Conservation (phyloP, 2,113 vertebrate species). For the Larimichthys polyactis region DNA sequence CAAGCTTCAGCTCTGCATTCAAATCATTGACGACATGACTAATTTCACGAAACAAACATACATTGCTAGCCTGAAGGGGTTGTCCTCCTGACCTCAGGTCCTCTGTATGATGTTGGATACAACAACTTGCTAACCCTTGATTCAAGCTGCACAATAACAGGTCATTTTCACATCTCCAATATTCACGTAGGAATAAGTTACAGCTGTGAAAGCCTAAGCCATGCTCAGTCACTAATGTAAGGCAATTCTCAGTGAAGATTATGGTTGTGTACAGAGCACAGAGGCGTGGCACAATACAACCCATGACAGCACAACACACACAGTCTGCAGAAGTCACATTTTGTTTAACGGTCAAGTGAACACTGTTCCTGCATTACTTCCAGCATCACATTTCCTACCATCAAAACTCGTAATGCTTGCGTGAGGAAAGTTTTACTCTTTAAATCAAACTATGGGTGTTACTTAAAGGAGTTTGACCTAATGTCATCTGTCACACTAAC, state of each 20-base stretch:
- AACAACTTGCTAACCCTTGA: not conserved
- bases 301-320: not conserved
- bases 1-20: not conserved
- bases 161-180: not conserved
- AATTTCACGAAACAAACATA: not conserved
- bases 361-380: not conserved
- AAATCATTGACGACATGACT: slow-evolving; percentile 1
- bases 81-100: not conserved
- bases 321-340: not conserved
- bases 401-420: not conserved
- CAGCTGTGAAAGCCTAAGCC: not conserved
- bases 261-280: not conserved
- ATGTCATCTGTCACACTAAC: not conserved
- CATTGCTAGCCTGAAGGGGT: not conserved
- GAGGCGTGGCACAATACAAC: not conserved
- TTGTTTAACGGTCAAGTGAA: not conserved
- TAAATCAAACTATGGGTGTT: not conserved
- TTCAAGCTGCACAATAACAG: not conserved
- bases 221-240: not conserved
- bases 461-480: not conserved
- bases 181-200: not conserved
- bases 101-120: not conserved
- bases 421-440: not conserved
- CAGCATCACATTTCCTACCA: not conserved
- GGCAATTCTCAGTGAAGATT: not conserved